Conservation (phyloP, 2,113 vertebrate species). For the Zonotrichia leucophrys region DNA sequence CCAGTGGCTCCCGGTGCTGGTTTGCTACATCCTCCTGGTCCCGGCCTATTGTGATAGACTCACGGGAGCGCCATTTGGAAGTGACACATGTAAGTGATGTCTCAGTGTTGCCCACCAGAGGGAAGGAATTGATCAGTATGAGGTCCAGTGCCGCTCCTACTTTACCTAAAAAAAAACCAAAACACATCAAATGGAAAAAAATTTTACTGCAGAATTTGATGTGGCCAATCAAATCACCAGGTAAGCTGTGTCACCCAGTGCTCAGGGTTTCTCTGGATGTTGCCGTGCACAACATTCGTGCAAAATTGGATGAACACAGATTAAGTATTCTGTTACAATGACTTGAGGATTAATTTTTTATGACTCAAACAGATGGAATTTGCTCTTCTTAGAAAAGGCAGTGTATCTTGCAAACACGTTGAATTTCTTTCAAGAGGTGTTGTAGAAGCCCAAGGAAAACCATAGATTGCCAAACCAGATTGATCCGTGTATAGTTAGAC, state of each 20-base stretch:
- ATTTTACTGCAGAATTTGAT: background rate
- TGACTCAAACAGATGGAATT: background rate
- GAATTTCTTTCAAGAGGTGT: background rate
- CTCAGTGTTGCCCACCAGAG: constrained; percentile 78
- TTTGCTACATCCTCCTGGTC: constrained; percentile 78
- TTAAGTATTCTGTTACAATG: background rate
- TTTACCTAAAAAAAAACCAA: constrained; percentile 64
- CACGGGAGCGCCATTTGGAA: constrained; percentile 76
- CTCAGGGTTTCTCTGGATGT: background rate
- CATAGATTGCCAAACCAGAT: background rate
- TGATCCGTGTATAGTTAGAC: background rate
- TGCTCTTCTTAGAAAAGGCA: background rate
- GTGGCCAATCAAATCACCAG: background rate
- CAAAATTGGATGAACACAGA: background rate
- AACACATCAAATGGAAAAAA: background rate
- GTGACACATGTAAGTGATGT: constrained; percentile 84
- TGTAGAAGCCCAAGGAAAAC: background rate
- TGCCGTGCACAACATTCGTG: background rate
- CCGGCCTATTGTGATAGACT: constrained; percentile 76
- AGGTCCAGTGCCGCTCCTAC: constrained; percentile 80
- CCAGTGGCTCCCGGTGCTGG: constrained; percentile 73
- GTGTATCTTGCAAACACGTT: rapidly evolving
- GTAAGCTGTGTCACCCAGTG: background rate
- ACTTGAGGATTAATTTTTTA: background rate
- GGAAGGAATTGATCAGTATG: constrained; percentile 86